phyloP scores from a whole-genome alignment of 2,113 vertebrate species.

The Cathartes aura region DNA sequence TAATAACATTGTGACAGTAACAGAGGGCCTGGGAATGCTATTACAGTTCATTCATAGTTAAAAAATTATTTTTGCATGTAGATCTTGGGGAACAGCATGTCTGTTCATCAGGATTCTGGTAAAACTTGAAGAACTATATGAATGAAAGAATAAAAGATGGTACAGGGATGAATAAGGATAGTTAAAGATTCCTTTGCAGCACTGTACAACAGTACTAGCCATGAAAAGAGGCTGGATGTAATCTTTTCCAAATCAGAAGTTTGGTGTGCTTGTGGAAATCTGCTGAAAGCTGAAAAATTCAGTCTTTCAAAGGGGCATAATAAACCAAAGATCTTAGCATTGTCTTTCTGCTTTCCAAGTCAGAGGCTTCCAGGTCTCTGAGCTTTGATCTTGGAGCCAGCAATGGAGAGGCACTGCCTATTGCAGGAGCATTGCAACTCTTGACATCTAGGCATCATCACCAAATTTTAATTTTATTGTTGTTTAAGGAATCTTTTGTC shows the following conservation, averaged over 20 bases:
- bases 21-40: not conserved
- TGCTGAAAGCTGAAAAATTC: not conserved
- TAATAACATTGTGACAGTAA: not conserved
- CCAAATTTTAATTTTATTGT: constrained; percentile 35
- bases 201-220: not conserved
- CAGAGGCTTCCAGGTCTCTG: not conserved
- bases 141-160: not conserved
- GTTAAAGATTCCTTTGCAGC: not conserved
- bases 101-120: not conserved
- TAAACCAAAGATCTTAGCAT: not conserved
- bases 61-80: not conserved
- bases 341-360: not conserved
- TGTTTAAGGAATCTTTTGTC: constrained; percentile 24
- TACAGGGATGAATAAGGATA: not conserved
- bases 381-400: constrained; percentile 22
- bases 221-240: not conserved
- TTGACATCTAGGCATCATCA: not conserved
- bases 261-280: not conserved
- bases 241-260: not conserved
- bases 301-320: not conserved
- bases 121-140: not conserved
- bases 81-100: not conserved
- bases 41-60: not conserved
- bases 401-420: not conserved
- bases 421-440: not conserved